phyloP scores from a whole-genome alignment of 2,888 invertebrate species.

The Pyrrhia umbra region DNA sequence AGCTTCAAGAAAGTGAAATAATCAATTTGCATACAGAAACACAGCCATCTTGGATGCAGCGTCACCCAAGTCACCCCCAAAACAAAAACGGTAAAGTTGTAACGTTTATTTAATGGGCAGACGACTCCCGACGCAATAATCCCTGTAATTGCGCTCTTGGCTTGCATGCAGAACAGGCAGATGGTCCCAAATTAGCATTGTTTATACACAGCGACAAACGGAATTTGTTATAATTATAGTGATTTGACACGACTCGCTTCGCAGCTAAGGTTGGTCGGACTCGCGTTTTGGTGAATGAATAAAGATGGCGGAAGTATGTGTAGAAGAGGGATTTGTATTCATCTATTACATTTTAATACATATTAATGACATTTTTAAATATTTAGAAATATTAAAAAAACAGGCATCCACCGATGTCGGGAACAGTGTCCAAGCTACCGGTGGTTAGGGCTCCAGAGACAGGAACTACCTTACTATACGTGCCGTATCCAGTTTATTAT shows the following conservation, averaged over 20 bases:
- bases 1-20: slow-evolving; percentile 45
- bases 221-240: slow-evolving; percentile 80
- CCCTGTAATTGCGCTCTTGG: slow-evolving; percentile 80
- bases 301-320: slow-evolving; percentile 34
- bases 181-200: slow-evolving; percentile 84
- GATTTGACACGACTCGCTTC: slow-evolving; percentile 55
- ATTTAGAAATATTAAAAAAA: no score
- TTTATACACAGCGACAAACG: slow-evolving; percentile 73
- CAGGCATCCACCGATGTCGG: no score
- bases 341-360: no score
- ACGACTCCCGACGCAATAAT: slow-evolving; percentile 81
- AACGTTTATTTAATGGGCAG: slow-evolving; percentile 84
- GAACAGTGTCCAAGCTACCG: no score
- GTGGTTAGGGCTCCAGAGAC: no score
- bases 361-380: no score
- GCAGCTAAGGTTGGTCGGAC: slow-evolving; percentile 24
- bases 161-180: slow-evolving; percentile 85
- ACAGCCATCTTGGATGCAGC: slow-evolving; percentile 53
- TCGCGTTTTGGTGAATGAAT: slow-evolving; percentile 37
- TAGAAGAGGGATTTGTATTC: no score
- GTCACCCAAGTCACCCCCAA: slow-evolving; percentile 64
- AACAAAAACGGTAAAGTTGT: slow-evolving; percentile 79
- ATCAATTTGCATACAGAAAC: slow-evolving; percentile 59
- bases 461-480: no score
- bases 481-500: no score